Percentiles rank a stretch among this genome's conserved stretches.
Evolutionary conservation across 2,888 invertebrate genomes (phyloP).

Genomic region (Himalopsyche tibetana): DNA sequence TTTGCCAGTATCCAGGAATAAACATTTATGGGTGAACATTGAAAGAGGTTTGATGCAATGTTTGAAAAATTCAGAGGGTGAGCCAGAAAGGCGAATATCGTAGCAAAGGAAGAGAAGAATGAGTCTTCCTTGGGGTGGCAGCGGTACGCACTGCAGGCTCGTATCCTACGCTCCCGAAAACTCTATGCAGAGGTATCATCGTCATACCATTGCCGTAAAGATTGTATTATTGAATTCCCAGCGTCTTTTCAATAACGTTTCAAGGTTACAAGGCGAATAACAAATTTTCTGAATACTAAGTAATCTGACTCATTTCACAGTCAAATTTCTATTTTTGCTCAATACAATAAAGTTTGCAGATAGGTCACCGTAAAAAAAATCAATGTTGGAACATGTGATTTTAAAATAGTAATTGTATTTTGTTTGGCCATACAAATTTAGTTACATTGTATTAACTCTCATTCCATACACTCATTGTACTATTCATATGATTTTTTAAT

Average conservation of each 20-base stretch:
- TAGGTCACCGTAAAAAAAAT: too few relatives aligned
- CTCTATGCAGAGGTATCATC: constrained; percentile 66
- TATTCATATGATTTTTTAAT: too few relatives aligned
- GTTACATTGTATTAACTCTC: too few relatives aligned
- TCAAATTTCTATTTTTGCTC: background rate
- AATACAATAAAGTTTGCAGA: background rate
- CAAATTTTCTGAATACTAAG: constrained; percentile 15
- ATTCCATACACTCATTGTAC: too few relatives aligned
- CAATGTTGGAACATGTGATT: too few relatives aligned
- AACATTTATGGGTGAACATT: constrained; percentile 31
- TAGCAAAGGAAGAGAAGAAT: constrained; percentile 43
- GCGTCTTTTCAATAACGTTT: constrained; percentile 49
- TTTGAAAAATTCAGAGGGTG: constrained; percentile 52
- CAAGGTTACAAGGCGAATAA: constrained; percentile 44
- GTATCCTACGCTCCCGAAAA: constrained; percentile 68
- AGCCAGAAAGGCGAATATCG: constrained; percentile 50
- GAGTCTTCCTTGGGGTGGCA: constrained; percentile 58
- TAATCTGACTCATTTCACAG: background rate
- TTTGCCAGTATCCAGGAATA: background rate
- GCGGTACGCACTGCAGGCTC: constrained; percentile 67
- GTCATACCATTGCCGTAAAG: constrained; percentile 66
- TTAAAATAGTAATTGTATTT: too few relatives aligned
- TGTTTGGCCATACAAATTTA: too few relatives aligned
- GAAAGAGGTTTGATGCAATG: constrained; percentile 34
- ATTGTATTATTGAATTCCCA: constrained; percentile 60